These are phyloP conservation scores for Microctonus brassicae DNA, from an alignment of 2,888 invertebrate species.

Conservation along the genomic window DNA sequence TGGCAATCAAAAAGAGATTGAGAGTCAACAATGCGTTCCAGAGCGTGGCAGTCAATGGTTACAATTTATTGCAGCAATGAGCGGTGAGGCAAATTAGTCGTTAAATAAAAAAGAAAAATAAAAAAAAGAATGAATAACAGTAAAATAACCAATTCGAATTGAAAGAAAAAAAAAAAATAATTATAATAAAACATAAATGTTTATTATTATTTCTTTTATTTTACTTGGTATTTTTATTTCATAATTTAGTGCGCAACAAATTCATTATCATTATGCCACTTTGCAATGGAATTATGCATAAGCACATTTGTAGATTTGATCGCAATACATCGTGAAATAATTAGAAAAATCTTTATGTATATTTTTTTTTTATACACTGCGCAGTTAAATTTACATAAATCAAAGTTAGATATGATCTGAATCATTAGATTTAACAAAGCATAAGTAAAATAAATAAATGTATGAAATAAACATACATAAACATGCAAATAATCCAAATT, in stretches of 20 bases:
- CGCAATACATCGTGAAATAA: neutral
- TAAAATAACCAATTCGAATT: neutral
- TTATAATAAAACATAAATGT: neutral
- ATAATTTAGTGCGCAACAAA: neutral
- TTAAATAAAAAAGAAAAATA: neutral
- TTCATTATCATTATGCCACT: neutral
- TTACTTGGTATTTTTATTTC: neutral
- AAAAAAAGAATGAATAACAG: neutral
- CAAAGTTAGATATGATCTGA: neutral
- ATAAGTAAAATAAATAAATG: neutral
- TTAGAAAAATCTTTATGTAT: neutral
- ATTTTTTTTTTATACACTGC: neutral
- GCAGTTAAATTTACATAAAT: neutral
- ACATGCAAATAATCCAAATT: too few species aligned
- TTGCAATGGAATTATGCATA: neutral
- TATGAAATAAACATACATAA: neutral
- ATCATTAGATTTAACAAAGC: neutral
- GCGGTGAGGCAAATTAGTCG: slow-evolving; percentile 47
- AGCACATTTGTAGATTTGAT: neutral
- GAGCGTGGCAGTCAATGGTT: slow-evolving; percentile 53
- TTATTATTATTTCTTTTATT: neutral
- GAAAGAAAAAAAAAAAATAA: neutral
- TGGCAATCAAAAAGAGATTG: slow-evolving; percentile 44
- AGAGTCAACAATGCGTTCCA: slow-evolving; percentile 44
- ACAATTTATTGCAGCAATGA: slow-evolving; percentile 54